phyloP scores from a whole-genome alignment of 2,888 invertebrate species.

The Patella pellucida region DNA sequence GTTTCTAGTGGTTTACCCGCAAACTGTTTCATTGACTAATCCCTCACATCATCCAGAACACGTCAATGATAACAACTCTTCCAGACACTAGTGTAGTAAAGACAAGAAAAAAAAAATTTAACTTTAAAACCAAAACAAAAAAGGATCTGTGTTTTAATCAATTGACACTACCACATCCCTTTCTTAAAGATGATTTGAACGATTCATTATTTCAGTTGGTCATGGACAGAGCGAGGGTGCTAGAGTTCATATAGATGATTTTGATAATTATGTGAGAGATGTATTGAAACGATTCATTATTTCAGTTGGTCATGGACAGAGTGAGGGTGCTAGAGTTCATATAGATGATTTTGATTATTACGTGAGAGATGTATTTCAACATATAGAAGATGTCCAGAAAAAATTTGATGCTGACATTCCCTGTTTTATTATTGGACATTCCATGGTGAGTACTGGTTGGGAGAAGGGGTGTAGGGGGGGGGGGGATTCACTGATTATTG shows the following conservation, averaged over 20 bases:
- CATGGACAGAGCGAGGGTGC: slow-evolving; percentile 72
- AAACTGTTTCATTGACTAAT: too few relatives aligned
- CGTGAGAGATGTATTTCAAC: slow-evolving; percentile 67
- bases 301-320: slow-evolving; percentile 72
- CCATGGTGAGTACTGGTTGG: slow-evolving; percentile 67
- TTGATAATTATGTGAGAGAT: slow-evolving; percentile 68
- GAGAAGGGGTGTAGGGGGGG: not conserved
- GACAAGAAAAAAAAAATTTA: too few relatives aligned
- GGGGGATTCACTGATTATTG: not conserved
- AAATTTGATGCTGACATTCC: slow-evolving; percentile 62
- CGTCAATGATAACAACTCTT: too few relatives aligned
- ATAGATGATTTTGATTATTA: slow-evolving; percentile 65
- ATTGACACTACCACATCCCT: too few relatives aligned
- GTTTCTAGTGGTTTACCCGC: too few relatives aligned
- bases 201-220: slow-evolving; percentile 64
- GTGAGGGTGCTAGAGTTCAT: slow-evolving; percentile 69
- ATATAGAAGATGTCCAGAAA: slow-evolving; percentile 64
- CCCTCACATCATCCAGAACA: too few relatives aligned
- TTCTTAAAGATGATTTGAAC: not conserved
- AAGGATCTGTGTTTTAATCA: too few relatives aligned
- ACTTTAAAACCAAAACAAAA: too few relatives aligned
- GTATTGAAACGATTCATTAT: slow-evolving; percentile 51
- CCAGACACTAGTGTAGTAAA: too few relatives aligned
- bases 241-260: slow-evolving; percentile 63
- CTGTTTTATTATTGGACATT: slow-evolving; percentile 72